These are phyloP conservation scores for Carcharodon carcharias DNA, from an alignment of 2,797 vertebrate genomes.

Conservation along the genomic window DNA sequence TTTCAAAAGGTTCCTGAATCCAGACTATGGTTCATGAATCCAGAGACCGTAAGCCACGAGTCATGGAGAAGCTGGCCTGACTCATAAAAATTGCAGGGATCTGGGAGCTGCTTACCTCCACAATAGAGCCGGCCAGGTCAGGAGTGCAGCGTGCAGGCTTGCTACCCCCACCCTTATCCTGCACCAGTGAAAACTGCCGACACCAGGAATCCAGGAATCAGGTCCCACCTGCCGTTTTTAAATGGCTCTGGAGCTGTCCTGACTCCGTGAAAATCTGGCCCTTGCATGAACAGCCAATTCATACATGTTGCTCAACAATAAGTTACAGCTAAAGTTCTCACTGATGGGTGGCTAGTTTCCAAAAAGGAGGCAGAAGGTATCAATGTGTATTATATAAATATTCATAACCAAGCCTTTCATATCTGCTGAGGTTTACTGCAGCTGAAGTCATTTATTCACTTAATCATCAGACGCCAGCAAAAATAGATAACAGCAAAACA, in stretches of 20 bases:
- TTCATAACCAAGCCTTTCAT: slow-evolving; percentile 14
- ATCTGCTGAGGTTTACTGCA: slow-evolving; percentile 20
- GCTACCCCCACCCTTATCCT: no score
- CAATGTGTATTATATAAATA: slow-evolving; percentile 4
- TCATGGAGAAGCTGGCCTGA: neutral
- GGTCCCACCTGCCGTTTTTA: neutral
- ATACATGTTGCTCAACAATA: neutral
- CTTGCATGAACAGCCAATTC: neutral
- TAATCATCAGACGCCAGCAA: slow-evolving; percentile 17
- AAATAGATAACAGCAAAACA: slow-evolving; percentile 24
- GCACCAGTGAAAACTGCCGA: no score
- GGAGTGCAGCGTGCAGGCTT: neutral
- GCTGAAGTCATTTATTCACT: slow-evolving; percentile 23
- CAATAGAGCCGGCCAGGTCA: neutral
- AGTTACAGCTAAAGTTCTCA: neutral
- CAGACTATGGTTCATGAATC: no score
- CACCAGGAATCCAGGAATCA: neutral
- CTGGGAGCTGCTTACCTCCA: neutral
- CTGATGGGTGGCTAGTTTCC: neutral
- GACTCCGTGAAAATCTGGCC: neutral
- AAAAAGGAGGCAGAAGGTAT: neutral
- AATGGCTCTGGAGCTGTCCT: neutral
- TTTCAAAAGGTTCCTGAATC: no score
- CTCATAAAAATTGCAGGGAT: neutral
- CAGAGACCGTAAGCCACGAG: neutral